Percentiles rank a stretch among this genome's conserved stretches.
These are phyloP conservation scores for Drosophila teissieri DNA, from an alignment of 1,140 invertebrate species.

Conservation along the genomic window DNA sequence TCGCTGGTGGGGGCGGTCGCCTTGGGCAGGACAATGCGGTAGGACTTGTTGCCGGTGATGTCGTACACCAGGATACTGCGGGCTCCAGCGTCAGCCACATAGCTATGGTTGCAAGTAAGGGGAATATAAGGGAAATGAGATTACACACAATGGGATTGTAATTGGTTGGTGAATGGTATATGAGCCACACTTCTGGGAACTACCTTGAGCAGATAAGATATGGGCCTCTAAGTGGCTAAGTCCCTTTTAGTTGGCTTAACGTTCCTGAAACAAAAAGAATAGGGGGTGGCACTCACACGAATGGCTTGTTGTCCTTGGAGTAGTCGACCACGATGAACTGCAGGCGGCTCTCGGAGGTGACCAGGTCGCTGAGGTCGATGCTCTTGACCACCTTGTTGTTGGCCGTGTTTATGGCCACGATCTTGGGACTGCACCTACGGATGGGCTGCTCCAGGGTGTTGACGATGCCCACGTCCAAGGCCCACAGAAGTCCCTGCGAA, in stretches of 20 bases:
- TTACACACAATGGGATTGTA: neutral
- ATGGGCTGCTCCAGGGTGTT: conserved; percentile 88
- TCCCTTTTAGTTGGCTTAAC: neutral
- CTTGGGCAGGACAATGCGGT: conserved; percentile 86
- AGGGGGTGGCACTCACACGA: conserved; percentile 69
- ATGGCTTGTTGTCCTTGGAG: conserved; percentile 78
- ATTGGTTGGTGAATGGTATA: neutral
- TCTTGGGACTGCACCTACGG: conserved; percentile 88
- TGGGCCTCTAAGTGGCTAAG: neutral
- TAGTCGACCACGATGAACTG: conserved; percentile 87
- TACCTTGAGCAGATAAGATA: neutral
- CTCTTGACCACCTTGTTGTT: conserved; percentile 87
- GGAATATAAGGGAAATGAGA: neutral
- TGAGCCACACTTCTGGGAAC: neutral
- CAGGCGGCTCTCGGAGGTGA: conserved; percentile 86
- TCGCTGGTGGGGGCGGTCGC: conserved; percentile 85
- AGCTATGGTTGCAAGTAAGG: conserved; percentile 57
- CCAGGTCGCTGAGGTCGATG: conserved; percentile 86
- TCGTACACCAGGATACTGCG: conserved; percentile 87
- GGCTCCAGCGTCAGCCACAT: conserved; percentile 87
- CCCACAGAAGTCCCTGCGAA: conserved; percentile 88
- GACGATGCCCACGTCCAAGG: conserved; percentile 88
- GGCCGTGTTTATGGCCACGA: conserved; percentile 87
- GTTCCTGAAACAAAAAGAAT: too few species aligned
- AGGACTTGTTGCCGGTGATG: conserved; percentile 85